phyloP scores from a whole-genome alignment of 2,113 vertebrate species.

The Scortum barcoo region DNA sequence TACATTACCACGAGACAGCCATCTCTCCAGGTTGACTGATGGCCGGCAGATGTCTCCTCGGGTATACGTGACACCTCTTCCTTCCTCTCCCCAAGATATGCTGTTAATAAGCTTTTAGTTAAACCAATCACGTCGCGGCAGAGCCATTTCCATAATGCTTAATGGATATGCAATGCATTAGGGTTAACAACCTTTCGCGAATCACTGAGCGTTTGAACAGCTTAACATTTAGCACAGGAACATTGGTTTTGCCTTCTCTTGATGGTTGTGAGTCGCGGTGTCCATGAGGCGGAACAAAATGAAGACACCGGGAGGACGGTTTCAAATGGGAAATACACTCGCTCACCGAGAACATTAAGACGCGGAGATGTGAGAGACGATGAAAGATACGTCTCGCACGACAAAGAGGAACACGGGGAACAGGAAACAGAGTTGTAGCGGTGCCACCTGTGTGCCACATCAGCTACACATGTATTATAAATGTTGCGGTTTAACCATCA shows the following conservation, averaged over 20 bases:
- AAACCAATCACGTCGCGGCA: slow-evolving; percentile 75
- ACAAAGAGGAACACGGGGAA: slow-evolving; percentile 18
- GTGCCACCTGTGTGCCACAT: slow-evolving; percentile 62
- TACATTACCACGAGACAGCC: slow-evolving; percentile 64
- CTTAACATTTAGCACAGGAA: slow-evolving; percentile 74
- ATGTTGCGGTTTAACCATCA: slow-evolving; percentile 67
- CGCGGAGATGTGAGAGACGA: slow-evolving; percentile 40
- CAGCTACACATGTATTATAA: slow-evolving; percentile 66
- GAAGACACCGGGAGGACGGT: slow-evolving; percentile 30
- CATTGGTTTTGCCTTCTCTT: slow-evolving; percentile 67
- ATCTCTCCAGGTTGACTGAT: slow-evolving; percentile 71
- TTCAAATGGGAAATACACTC: slow-evolving; percentile 54
- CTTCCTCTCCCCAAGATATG: slow-evolving; percentile 51
- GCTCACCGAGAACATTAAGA: slow-evolving; percentile 43
- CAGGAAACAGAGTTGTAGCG: neutral
- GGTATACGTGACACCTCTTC: slow-evolving; percentile 60
- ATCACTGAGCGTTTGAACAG: slow-evolving; percentile 65
- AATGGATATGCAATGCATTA: slow-evolving; percentile 77
- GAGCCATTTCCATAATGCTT: slow-evolving; percentile 75
- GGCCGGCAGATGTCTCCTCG: slow-evolving; percentile 62
- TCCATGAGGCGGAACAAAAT: slow-evolving; percentile 46
- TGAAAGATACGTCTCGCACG: slow-evolving; percentile 34
- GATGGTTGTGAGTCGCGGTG: slow-evolving; percentile 44
- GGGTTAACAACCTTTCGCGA: slow-evolving; percentile 77
- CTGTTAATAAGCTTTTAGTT: slow-evolving; percentile 81